Base-by-base conservation (phyloP, 2,888 invertebrate genomes). In the Spilosoma lubricipeda region DNA sequence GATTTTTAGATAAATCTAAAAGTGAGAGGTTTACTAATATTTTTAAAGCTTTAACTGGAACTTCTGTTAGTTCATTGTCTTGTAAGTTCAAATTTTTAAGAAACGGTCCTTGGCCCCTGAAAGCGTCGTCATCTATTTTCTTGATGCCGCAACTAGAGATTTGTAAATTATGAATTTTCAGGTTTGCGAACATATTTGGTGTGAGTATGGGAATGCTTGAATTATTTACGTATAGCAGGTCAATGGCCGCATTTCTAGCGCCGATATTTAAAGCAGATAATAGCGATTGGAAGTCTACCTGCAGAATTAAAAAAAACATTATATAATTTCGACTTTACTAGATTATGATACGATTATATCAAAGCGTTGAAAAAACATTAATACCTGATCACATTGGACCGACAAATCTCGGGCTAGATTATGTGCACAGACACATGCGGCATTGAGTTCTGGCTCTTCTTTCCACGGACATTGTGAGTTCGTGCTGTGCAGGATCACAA, bases 221-320 rank as follows among this genome's bases (percentile, higher is more conserved):
- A 94, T 99, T 99, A 94, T 98, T 98, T 78, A 99, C 96, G 91
- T 99, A 98, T 63, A 99, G 96, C 80, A 99, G 96, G 92, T 99
- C 99, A 82, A 99, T 96, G 70, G 97, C 96, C 73, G 97, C 97
- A 82, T 96, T 96, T 80, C 96, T 96, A 36, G 97, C 96, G 94
- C 97, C 97, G 85, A 97, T 96, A 89, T 97, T 97, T 91, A 98
- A 95, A 45, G 98, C 97, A 74, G 96, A 94, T 84, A 98, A 91
- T n/a, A 99, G 96, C 81, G 97, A 96, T 67, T 96, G 93, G 91
- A 98, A 98, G 88, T 98, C 97, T 76, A 98, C 98, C 96, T 97
- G 91, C 73, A 89, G 81, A 78, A 70, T 45, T 68, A 71, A 73
- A 72, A n/a, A 69, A 56, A 72, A 70, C 20, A 27, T 30, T 67